phyloP scores from a whole-genome alignment of 92 coral and sea anemone species.

The Parazoanthus swiftii region DNA sequence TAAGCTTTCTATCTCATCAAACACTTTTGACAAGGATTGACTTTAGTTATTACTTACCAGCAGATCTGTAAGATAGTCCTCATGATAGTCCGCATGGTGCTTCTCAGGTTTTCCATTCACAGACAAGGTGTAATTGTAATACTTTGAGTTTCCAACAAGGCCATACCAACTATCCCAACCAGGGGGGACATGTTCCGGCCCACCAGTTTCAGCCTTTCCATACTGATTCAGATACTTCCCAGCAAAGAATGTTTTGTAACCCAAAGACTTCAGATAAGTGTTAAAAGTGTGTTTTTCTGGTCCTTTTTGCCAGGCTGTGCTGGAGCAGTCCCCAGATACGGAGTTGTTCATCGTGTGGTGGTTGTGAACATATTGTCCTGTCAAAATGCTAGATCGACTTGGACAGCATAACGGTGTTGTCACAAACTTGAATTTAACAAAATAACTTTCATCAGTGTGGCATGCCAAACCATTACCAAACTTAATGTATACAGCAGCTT shows the following conservation, averaged over 20 bases:
- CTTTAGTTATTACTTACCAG: constrained; percentile 54
- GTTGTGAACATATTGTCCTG: constrained; percentile 79
- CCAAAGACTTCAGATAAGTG: constrained; percentile 56
- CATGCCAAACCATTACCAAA: neutral
- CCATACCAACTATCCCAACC: constrained; percentile 91
- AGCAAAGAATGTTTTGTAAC: constrained; percentile 73
- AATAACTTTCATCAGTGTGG: neutral
- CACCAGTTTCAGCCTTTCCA: constrained; percentile 61
- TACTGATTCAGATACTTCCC: constrained; percentile 83
- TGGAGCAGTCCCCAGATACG: constrained; percentile 73
- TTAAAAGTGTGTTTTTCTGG: constrained; percentile 74
- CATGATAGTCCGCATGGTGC: constrained; percentile 57
- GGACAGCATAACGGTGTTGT: constrained; percentile 87
- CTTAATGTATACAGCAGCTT: neutral
- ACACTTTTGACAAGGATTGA: no score
- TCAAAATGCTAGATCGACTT: constrained; percentile 82
- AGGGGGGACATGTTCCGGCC: constrained; percentile 82
- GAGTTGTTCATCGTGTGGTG: constrained; percentile 77
- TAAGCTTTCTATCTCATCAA: no score
- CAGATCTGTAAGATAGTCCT: constrained; percentile 77
- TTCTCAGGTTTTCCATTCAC: constrained; percentile 79
- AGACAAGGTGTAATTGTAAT: constrained; percentile 75
- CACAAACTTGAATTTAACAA: constrained; percentile 60
- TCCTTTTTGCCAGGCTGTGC: constrained; percentile 73
- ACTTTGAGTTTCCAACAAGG: constrained; percentile 78